A percentile compares a stretch with the other conserved stretches of the same genome.
Conservation (phyloP, 2,113 vertebrate genomes). For the Aphelocoma coerulescens region DNA sequence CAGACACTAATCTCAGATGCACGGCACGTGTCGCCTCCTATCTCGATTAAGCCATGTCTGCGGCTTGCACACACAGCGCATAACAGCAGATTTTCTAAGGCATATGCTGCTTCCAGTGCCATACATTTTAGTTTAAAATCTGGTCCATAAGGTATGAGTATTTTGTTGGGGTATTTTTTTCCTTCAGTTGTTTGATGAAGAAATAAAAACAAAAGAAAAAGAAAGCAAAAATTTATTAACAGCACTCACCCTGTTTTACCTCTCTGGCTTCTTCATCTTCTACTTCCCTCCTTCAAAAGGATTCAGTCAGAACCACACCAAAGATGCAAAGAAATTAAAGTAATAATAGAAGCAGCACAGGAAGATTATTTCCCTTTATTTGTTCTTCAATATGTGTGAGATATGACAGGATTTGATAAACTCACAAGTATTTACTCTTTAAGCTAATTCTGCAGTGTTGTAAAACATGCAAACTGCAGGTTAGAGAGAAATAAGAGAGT, state of each 20-base stretch:
- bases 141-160: neutral
- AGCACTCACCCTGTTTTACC: neutral
- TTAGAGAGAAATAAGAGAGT: conserved; percentile 62
- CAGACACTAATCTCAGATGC: conserved; percentile 74
- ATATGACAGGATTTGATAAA: conserved; percentile 35
- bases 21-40: conserved; percentile 64
- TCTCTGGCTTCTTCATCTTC: neutral
- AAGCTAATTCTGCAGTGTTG: conserved; percentile 61
- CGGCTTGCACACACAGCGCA: conserved; percentile 6
- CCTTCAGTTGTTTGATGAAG: neutral
- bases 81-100: conserved; percentile 54
- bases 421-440: conserved; percentile 58
- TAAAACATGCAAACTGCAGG: conserved; percentile 56
- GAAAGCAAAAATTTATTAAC: neutral
- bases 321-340: neutral
- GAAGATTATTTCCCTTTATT: conserved; percentile 1
- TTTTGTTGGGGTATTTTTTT: neutral
- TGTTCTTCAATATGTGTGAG: neutral
- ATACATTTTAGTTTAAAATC: conserved; percentile 28
- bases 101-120: conserved; percentile 2
- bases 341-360: neutral
- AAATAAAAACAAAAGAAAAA: neutral
- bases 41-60: conserved; percentile 71
- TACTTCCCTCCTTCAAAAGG: neutral
- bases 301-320: neutral